Base-by-base conservation (phyloP, 2,113 vertebrate genomes). In the Eretmochelys imbricata region DNA sequence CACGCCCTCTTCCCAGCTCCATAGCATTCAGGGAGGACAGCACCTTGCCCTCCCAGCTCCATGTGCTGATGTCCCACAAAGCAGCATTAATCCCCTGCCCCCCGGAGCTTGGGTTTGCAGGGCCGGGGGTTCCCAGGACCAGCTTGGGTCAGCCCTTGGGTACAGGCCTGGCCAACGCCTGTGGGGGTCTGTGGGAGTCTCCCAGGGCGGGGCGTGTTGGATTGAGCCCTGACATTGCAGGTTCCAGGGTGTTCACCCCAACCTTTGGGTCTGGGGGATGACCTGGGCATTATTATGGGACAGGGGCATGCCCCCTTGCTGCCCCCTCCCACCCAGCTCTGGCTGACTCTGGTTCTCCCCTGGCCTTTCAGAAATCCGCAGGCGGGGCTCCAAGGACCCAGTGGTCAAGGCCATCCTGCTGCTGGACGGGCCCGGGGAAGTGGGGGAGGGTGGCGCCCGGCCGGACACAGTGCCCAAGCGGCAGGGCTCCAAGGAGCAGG, bases 351-450 rank as follows among this genome's bases (percentile, higher is more conserved):
- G 62, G 3, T 25, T 46, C 72, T 76, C 22, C 75, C 22, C 54
- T 25, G 57, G 51, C 83, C 25, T 94, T 95, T 13, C 96, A 99
- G 99, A 99, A 94, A 99, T 99, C 54, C 98, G 99, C 5, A 97
- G 99, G 8, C 98, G 99, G 0, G 99, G 99, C 27, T 99, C 99
- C 93, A 99, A 99, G 94, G 99, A 99, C 85, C 99, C 99, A 8
- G 97, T 99, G 96, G 97, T 98, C 75, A 99, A 99, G 96, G 98
- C 99, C 69, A 98, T 99, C 27, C 98, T 99, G 80, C 98, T 99
- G 93, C 97, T 99, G 72, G 98, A 98, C 0, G 35, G 98, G 12
- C 97, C 98, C 0, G 89, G 97, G 2, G 99, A 99, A 89, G 53
- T 94, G 0, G 96, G 92, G 22, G 98, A 97, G 3, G 96, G 82